phyloP scores from a whole-genome alignment of 2,113 vertebrate genomes.

The Mus spicilegus region DNA sequence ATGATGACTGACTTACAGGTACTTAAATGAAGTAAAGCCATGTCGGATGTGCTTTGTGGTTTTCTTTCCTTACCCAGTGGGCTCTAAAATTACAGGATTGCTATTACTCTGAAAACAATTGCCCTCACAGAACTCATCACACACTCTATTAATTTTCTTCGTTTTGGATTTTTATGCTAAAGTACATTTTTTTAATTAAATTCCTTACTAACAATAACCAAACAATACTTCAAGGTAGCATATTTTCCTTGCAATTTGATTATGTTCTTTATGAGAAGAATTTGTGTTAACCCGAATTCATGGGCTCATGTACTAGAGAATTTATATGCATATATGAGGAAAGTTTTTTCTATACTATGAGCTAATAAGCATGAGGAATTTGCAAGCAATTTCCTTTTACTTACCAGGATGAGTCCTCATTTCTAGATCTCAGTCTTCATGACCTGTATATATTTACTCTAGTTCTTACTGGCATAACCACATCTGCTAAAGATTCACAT shows the following conservation, averaged over 20 bases:
- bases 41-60: not conserved
- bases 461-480: slow-evolving; percentile 45
- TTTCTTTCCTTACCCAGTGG: slow-evolving; percentile 53
- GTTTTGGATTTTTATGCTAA: slow-evolving; percentile 60
- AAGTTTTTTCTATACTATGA: slow-evolving; percentile 2
- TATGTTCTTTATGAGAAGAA: slow-evolving; percentile 32
- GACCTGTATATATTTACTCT: slow-evolving; percentile 43
- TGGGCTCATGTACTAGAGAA: slow-evolving; percentile 42
- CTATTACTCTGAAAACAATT: slow-evolving; percentile 31
- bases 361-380: not conserved
- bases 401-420: slow-evolving; percentile 7
- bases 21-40: slow-evolving; percentile 33
- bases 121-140: slow-evolving; percentile 25
- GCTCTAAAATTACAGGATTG: slow-evolving; percentile 31
- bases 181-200: slow-evolving; percentile 63
- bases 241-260: slow-evolving; percentile 54
- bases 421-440: slow-evolving; percentile 54
- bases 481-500: slow-evolving; percentile 15
- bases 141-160: slow-evolving; percentile 40
- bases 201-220: slow-evolving; percentile 48
- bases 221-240: slow-evolving; percentile 43
- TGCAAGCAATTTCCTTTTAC: slow-evolving; percentile 52
- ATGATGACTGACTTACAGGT: not conserved
- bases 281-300: slow-evolving; percentile 48
- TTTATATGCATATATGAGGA: not conserved